These are phyloP conservation scores for Manis crassicaudata DNA, from an alignment of 2,797 vertebrate genomes.

Conservation along the genomic window DNA sequence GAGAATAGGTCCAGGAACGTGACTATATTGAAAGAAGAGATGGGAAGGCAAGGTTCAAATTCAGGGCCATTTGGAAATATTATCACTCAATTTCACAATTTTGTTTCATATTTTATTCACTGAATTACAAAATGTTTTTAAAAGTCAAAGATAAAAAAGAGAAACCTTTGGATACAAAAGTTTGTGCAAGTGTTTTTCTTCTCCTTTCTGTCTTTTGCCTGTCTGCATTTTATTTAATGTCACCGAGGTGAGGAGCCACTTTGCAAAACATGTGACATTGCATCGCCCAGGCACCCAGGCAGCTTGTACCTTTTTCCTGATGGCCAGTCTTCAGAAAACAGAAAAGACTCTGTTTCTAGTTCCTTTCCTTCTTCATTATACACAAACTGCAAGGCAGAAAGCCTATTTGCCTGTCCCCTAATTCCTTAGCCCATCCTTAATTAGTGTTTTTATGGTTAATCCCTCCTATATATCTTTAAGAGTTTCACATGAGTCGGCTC, in stretches of 20 bases:
- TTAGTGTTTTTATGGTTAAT: slow-evolving; percentile 84
- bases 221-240: not conserved
- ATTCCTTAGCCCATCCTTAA: slow-evolving; percentile 82
- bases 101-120: slow-evolving; percentile 37
- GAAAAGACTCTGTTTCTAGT: slow-evolving; percentile 36
- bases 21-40: not conserved
- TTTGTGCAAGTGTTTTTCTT: not conserved
- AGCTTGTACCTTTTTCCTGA: slow-evolving; percentile 49
- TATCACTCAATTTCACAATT: slow-evolving; percentile 44
- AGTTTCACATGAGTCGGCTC: slow-evolving; percentile 82
- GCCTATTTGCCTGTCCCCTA: slow-evolving; percentile 67
- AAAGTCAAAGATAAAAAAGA: not conserved
- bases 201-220: not conserved
- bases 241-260: slow-evolving; percentile 70
- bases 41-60: not conserved
- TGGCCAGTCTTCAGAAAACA: slow-evolving; percentile 62
- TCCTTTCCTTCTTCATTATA: slow-evolving; percentile 66
- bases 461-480: slow-evolving; percentile 78
- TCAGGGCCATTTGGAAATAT: slow-evolving; percentile 26
- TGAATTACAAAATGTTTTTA: slow-evolving; percentile 23
- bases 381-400: slow-evolving; percentile 51
- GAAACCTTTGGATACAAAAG: not conserved
- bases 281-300: slow-evolving; percentile 54
- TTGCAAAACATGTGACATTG: slow-evolving; percentile 69
- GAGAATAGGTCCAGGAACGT: slow-evolving; percentile 41